Conservation (phyloP, 2,888 invertebrate species). For the Polia nebulosa region DNA sequence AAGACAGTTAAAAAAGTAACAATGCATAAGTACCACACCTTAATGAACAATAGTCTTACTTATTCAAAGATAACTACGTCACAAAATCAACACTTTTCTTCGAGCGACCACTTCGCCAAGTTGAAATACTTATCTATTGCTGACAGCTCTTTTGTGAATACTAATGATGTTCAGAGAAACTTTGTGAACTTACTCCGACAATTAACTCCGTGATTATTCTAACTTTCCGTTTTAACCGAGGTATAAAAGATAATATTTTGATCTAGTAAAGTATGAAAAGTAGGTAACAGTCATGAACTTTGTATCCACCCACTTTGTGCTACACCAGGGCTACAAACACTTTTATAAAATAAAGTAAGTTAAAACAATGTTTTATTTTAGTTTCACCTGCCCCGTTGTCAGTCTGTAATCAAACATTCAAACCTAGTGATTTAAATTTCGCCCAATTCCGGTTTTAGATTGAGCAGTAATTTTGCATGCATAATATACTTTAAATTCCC, state of each 20-base stretch:
- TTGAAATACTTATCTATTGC: constrained; percentile 18
- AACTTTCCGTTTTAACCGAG: constrained; percentile 20
- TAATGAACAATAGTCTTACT: constrained; percentile 1
- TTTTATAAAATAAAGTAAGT: not conserved
- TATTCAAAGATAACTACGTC: constrained; percentile 12
- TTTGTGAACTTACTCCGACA: constrained; percentile 22
- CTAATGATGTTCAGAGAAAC: constrained; percentile 27
- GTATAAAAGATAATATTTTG: constrained; percentile 25
- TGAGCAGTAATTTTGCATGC: not conserved
- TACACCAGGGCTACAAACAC: not conserved
- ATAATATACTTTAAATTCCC: not conserved
- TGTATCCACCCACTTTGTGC: not conserved
- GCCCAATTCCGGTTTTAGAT: not conserved
- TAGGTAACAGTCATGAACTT: not conserved
- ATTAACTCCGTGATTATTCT: constrained; percentile 32
- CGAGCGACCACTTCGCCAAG: not conserved
- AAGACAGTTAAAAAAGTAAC: not conserved
- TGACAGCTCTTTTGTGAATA: constrained; percentile 32
- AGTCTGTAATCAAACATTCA: not conserved
- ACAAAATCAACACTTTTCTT: constrained; percentile 26
- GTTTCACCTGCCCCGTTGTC: not conserved
- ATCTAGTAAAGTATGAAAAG: not conserved
- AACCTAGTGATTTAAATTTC: not conserved
- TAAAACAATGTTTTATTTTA: not conserved
- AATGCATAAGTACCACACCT: not conserved